Conservation (phyloP, 2,113 vertebrate species). For the Seriola quinqueradiata region DNA sequence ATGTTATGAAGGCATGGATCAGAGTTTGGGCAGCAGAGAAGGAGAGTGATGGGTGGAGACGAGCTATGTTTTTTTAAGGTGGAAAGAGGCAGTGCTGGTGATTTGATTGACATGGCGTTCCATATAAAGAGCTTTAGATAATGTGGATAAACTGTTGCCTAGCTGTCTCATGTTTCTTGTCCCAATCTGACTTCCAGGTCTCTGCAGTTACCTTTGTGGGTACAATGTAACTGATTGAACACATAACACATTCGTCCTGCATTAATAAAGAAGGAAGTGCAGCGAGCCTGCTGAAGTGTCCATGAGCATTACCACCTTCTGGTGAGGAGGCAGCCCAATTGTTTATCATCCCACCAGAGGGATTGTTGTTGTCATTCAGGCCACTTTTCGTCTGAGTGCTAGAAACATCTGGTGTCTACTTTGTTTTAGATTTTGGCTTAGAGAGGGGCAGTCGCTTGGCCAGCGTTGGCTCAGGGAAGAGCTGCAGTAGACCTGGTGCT, state of each 20-base stretch:
- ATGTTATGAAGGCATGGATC: no score
- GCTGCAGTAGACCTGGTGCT: slow-evolving; percentile 1
- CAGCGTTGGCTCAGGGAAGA: slow-evolving; percentile 15
- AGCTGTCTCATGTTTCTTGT: neutral
- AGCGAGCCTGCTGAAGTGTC: no score
- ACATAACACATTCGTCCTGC: no score
- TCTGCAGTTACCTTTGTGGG: no score
- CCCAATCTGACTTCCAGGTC: no score
- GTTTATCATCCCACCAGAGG: slow-evolving; percentile 5
- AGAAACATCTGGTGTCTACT: slow-evolving; percentile 60
- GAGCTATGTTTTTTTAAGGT: no score
- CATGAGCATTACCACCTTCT: neutral
- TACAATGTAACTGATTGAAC: no score
- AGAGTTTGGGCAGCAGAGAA: no score
- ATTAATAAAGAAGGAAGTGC: no score
- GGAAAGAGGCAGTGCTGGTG: no score
- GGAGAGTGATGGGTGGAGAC: no score
- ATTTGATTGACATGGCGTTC: no score
- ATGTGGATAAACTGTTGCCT: neutral
- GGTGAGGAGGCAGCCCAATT: neutral
- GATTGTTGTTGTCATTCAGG: slow-evolving; percentile 46
- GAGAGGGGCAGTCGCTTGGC: slow-evolving; percentile 11
- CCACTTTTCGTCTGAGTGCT: slow-evolving; percentile 3
- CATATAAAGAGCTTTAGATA: neutral
- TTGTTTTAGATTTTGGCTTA: slow-evolving; percentile 28